These are phyloP conservation scores for Meloidogyne hapla DNA, from an alignment of 1,140 invertebrate species.

Conservation along the genomic window DNA sequence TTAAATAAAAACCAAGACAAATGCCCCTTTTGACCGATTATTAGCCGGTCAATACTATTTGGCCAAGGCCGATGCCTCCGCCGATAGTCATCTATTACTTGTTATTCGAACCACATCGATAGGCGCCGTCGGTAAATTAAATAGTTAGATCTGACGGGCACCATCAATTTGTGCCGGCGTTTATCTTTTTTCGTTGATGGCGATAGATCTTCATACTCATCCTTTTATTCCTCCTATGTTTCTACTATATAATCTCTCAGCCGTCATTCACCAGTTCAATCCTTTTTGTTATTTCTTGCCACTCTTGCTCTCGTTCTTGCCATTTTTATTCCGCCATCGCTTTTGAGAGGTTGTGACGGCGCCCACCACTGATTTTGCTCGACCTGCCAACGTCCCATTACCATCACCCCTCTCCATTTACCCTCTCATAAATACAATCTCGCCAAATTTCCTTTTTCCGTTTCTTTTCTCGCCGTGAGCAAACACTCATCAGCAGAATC, in stretches of 20 bases:
- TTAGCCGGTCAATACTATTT: not conserved
- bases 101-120: not conserved
- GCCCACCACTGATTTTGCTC: not conserved
- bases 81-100: not conserved
- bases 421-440: not conserved
- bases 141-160: not conserved
- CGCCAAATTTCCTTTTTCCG: not conserved
- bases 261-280: not conserved
- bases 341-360: not conserved
- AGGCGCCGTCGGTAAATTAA: not conserved
- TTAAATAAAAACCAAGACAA: not conserved
- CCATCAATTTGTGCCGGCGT: conserved; percentile 18
- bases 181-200: conserved; percentile 11
- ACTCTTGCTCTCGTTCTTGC: conserved; percentile 5
- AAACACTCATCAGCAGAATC: conserved; percentile 6
- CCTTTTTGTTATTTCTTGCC: not conserved
- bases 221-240: not conserved
- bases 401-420: not conserved
- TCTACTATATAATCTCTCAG: not conserved
- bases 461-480: not conserved
- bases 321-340: not conserved
- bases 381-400: not conserved
- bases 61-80: not conserved
- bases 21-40: not conserved
- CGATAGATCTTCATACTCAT: not conserved